Base-by-base conservation (phyloP, 2,113 vertebrate species). In the Coracopsis vasa region DNA sequence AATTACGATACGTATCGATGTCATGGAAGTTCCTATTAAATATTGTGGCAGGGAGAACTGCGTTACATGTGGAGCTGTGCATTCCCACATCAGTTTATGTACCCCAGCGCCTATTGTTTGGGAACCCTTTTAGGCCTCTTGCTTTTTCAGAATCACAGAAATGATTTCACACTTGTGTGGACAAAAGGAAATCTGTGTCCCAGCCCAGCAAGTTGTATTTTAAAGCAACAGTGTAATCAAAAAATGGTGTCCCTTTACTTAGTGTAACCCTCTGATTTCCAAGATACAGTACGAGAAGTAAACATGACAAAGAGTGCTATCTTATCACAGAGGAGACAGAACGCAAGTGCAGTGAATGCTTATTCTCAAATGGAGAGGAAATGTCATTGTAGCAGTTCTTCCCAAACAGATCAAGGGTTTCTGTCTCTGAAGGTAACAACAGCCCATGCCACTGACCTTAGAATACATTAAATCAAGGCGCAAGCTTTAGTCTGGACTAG, bases 1-100 rank as follows among this genome's bases (percentile, higher is more conserved):
- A 94, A 88, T 97, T 84, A 95, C 6, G 56, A 95, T 80, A 74
- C 8, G 11, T 93, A 86, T 90, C 39, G 27, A 95, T 94, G 95
- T 42, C 86, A 72, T 33, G 35, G 58, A 86, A 71, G 62, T 10
- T 88, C 74, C 95, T 29, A 44, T 16, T 47, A 65, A 83, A 67
- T 75, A 58, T 15, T 50, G 48, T 28, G 69, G 51, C 20, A 13
- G 86, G 86, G 80, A 35, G 60, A 62, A 27, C 7, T 4, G 23
- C 23, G 8, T 15, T 2, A 13, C 31, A 1, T 0, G 31, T 5
- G 10, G 50, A 69, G 50, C 73, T 64, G 37, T 5, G 39, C 4
- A 9, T 1, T 50, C 86, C 82, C 13, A 3, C 10, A 2, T 0
- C 73, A 53, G 27, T 74, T 72, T 45, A 0, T 4, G 39, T 27